phyloP scores from a whole-genome alignment of 2,797 vertebrate species.

The Schizothorax lantsangensis region DNA sequence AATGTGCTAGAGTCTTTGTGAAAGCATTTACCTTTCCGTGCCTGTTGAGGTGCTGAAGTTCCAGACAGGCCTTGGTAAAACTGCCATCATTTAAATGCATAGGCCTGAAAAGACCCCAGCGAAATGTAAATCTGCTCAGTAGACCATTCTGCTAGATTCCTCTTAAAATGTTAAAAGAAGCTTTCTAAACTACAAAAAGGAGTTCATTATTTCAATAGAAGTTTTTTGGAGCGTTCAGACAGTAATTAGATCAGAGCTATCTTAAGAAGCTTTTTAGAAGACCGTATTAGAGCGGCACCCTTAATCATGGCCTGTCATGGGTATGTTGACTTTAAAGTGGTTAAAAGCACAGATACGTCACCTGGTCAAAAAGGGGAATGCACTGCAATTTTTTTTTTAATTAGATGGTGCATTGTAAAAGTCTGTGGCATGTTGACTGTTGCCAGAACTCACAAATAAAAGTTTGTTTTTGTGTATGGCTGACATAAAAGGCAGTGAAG shows the following conservation, averaged over 20 bases:
- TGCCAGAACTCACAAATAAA: conserved; percentile 15
- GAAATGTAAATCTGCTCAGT: conserved; percentile 56
- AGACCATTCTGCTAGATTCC: conserved; percentile 9
- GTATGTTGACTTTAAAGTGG: conserved; percentile 30
- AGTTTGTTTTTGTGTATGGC: not conserved
- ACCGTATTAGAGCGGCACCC: conserved; percentile 17
- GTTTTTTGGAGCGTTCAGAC: conserved; percentile 37
- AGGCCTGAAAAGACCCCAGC: conserved; percentile 63
- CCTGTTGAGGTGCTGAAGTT: conserved; percentile 61
- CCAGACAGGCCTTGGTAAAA: conserved; percentile 67
- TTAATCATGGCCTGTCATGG: conserved; percentile 39
- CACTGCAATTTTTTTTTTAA: not conserved
- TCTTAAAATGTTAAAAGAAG: conserved; percentile 25
- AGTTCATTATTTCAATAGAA: conserved; percentile 37
- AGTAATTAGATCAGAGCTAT: conserved; percentile 38
- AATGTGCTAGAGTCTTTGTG: conserved; percentile 11
- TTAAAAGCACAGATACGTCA: conserved; percentile 12
- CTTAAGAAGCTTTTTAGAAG: conserved; percentile 32
- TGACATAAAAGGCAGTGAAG: conserved; percentile 3
- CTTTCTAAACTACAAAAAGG: conserved; percentile 33
- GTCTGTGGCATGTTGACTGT: not conserved
- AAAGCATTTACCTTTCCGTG: conserved; percentile 60
- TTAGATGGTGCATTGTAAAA: not conserved
- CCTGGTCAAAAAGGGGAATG: conserved; percentile 11
- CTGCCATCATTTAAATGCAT: conserved; percentile 65